Evolutionary conservation across 2,113 vertebrate genomes (phyloP).

Genomic region (Chaenogobius annularis): DNA sequence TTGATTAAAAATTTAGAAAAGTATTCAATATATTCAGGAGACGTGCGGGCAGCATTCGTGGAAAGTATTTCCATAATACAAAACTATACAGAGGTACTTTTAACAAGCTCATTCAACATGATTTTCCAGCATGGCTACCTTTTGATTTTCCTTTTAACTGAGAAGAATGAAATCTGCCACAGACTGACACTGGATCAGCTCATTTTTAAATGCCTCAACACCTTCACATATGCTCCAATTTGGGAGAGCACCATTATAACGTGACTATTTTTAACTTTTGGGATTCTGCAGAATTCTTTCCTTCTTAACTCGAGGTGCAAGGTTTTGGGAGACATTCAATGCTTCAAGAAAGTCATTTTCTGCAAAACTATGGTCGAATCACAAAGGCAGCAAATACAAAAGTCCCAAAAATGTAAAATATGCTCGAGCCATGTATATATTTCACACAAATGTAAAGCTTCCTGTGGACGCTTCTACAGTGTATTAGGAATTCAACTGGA

Average conservation of each 20-base stretch:
- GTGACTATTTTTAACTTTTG: constrained; percentile 20
- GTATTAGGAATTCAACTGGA: not conserved
- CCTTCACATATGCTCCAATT: constrained; percentile 27
- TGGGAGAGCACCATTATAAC: not conserved
- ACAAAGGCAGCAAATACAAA: not conserved
- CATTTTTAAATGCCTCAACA: constrained; percentile 30
- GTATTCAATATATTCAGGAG: no score
- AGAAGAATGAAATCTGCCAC: constrained; percentile 28
- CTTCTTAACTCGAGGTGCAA: constrained; percentile 25
- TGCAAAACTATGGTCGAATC: not conserved
- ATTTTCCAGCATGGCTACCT: not conserved
- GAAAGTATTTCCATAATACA: not conserved
- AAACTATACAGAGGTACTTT: not conserved
- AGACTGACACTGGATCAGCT: constrained; percentile 21
- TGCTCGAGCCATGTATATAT: not conserved
- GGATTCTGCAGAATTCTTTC: constrained; percentile 24
- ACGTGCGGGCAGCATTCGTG: no score
- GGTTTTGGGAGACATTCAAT: not conserved
- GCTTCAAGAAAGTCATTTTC: not conserved
- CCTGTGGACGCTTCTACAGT: not conserved
- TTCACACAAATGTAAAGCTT: not conserved
- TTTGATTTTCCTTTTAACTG: not conserved
- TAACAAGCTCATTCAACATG: not conserved
- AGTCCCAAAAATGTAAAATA: not conserved
- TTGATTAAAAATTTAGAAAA: no score